Conservation (phyloP, 2,113 vertebrate species). For the Eulacestoma nigropectus region DNA sequence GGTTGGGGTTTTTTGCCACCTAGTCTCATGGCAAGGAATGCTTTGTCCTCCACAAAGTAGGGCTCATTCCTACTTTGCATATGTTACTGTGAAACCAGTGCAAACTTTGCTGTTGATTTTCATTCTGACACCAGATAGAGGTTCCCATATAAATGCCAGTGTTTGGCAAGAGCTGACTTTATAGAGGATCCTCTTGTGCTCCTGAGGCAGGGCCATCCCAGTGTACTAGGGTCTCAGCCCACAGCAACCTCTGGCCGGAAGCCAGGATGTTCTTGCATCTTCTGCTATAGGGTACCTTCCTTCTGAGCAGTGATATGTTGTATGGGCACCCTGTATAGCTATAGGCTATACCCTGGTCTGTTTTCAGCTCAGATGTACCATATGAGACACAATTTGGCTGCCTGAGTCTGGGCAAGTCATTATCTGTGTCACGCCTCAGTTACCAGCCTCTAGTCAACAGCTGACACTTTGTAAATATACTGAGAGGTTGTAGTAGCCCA, state of each 20-base stretch:
- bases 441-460: not conserved
- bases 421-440: not conserved
- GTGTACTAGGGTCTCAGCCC: not conserved
- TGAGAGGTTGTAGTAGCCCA: not conserved
- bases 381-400: not conserved
- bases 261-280: not conserved
- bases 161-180: not conserved
- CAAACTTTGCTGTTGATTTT: not conserved
- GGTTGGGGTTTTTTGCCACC: rapidly evolving
- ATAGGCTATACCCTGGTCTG: not conserved
- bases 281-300: not conserved
- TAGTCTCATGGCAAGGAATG: not conserved
- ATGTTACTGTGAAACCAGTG: not conserved
- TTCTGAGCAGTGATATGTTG: not conserved
- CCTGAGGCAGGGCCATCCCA: not conserved
- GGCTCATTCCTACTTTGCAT: not conserved
- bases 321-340: not conserved
- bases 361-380: not conserved
- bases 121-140: not conserved
- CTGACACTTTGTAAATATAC: not conserved
- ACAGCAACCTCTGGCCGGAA: not conserved
- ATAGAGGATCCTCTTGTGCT: not conserved
- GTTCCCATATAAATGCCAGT: not conserved
- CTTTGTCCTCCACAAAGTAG: not conserved
- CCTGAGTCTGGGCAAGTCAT: not conserved